Base-by-base conservation (phyloP, 2,797 vertebrate genomes). In the Sylvia borin region DNA sequence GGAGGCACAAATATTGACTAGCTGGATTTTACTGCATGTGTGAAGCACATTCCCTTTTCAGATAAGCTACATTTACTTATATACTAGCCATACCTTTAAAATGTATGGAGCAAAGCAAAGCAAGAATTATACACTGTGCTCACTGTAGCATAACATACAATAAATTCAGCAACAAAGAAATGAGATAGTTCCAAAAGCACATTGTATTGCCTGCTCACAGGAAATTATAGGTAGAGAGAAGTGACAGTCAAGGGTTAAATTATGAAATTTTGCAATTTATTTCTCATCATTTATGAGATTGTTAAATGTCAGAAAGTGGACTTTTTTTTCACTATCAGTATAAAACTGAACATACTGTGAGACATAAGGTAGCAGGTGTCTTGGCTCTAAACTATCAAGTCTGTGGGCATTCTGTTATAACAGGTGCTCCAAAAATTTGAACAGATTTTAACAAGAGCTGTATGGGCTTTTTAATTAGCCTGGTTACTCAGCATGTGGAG, bases 301-400 rank as follows among this genome's bases (percentile, higher is more conserved):
- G 96, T 95, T 97, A 97, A 98, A 98, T 98, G 98, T 98, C 98
- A 98, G 96, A 98, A 98, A 98, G 97, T 98, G 97, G 93, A 96
- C 96, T 97, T 97, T 97, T 97, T 96, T 98, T 97, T 97, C 97
- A 94, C 96, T 98, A 98, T 98, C 97, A 97, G 97, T 97, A 97
- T 98, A 98, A 98, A 98, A 97, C 97, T 94, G 98, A 98, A 98
- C 98, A 98, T 98, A 98, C 98, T 98, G 98, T 95, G 97, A 98
- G 98, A 98, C 98, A 98, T 98, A 98, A 98, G 98, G 98, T 98
- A 98, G 97, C 98, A 98, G 98, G 98, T 98, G 98, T 97, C 97
- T 98, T 98, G 98, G 97, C 98, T 97, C 97, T 97, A 97, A 97
- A 97, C 97, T 98, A 97, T 98, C 98, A 97, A 98, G 98, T 98